These are phyloP conservation scores for Oryzias celebensis DNA, from an alignment of 2,113 vertebrate species.

Conservation along the genomic window DNA sequence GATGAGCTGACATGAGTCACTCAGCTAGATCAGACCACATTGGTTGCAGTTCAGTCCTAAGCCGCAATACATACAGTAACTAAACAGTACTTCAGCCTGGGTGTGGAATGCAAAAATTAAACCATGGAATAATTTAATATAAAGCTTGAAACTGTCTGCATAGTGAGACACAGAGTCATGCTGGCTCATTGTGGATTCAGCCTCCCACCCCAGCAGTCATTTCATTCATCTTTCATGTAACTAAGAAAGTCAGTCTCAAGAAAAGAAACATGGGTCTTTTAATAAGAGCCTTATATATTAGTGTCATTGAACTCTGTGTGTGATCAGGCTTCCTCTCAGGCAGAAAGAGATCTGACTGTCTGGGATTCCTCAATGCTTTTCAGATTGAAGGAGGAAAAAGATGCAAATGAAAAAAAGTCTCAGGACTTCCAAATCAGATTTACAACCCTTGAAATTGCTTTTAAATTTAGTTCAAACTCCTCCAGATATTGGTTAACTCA, in stretches of 20 bases:
- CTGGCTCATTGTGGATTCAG: slow-evolving; percentile 19
- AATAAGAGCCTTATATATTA: slow-evolving; percentile 5
- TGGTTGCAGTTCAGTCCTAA: slow-evolving; percentile 47
- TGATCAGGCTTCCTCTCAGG: slow-evolving; percentile 11
- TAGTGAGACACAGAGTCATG: slow-evolving; percentile 61
- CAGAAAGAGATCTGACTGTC: slow-evolving; percentile 26
- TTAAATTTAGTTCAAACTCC: slow-evolving; percentile 7
- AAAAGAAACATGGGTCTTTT: slow-evolving; percentile 14
- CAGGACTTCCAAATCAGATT: slow-evolving; percentile 17
- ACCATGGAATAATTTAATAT: slow-evolving; percentile 40
- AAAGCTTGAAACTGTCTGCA: slow-evolving; percentile 50
- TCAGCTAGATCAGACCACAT: slow-evolving; percentile 49
- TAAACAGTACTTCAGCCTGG: slow-evolving; percentile 25
- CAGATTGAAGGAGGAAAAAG: slow-evolving; percentile 7
- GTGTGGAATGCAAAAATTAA: slow-evolving; percentile 42
- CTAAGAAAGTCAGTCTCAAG: slow-evolving; percentile 21
- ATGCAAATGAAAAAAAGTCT: slow-evolving; percentile 11
- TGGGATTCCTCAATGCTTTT: slow-evolving; percentile 21
- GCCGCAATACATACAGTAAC: slow-evolving; percentile 12
- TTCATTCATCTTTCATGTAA: slow-evolving; percentile 31
- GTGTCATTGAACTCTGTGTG: slow-evolving; percentile 12
- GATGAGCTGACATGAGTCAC: slow-evolving; percentile 66
- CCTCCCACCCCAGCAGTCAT: slow-evolving; percentile 31
- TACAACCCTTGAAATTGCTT: slow-evolving; percentile 25
- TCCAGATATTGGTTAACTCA: background rate